A percentile compares a stretch with the other conserved stretches of the same genome.
phyloP scores from a whole-genome alignment of 1,140 invertebrate species.

The Listronotus oregonensis region DNA sequence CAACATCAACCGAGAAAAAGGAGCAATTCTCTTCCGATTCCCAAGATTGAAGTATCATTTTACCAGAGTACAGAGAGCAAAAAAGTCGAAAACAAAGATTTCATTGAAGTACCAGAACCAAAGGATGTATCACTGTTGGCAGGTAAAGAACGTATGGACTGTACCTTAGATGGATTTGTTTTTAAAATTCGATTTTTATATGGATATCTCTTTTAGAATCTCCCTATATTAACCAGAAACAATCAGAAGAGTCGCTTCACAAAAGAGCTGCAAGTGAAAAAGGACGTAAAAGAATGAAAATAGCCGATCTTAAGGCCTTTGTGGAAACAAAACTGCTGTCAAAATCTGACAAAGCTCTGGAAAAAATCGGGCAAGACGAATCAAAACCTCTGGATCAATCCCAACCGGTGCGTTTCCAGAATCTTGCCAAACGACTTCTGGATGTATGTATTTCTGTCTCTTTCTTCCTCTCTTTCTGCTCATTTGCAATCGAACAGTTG shows the following conservation, averaged over 20 bases:
- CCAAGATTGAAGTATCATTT: constrained; percentile 87
- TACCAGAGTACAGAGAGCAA: constrained; percentile 75
- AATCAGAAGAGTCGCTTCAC: constrained; percentile 64
- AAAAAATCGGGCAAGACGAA: constrained; percentile 84
- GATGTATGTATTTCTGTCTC: constrained; percentile 52
- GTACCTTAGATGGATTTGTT: neutral
- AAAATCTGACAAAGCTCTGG: constrained; percentile 87
- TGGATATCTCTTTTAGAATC: constrained; percentile 53
- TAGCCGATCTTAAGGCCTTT: constrained; percentile 85
- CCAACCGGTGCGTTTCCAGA: constrained; percentile 55
- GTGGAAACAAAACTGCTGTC: constrained; percentile 90
- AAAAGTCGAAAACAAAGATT: constrained; percentile 73
- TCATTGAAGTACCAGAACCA: constrained; percentile 74
- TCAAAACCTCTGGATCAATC: constrained; percentile 63
- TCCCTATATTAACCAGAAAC: constrained; percentile 52
- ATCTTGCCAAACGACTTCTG: constrained; percentile 45
- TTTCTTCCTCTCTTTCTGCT: constrained; percentile 30
- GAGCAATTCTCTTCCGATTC: constrained; percentile 91
- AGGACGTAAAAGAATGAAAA: constrained; percentile 84
- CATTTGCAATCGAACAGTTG: neutral
- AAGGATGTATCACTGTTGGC: constrained; percentile 65
- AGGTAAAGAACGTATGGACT: constrained; percentile 48
- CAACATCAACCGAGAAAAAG: constrained; percentile 75
- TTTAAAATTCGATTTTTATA: constrained; percentile 28
- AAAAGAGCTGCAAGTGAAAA: constrained; percentile 78